Percentiles rank a stretch among this genome's conserved stretches.
phyloP scores from a whole-genome alignment of 2,113 vertebrate genomes.

The Perca fluviatilis region DNA sequence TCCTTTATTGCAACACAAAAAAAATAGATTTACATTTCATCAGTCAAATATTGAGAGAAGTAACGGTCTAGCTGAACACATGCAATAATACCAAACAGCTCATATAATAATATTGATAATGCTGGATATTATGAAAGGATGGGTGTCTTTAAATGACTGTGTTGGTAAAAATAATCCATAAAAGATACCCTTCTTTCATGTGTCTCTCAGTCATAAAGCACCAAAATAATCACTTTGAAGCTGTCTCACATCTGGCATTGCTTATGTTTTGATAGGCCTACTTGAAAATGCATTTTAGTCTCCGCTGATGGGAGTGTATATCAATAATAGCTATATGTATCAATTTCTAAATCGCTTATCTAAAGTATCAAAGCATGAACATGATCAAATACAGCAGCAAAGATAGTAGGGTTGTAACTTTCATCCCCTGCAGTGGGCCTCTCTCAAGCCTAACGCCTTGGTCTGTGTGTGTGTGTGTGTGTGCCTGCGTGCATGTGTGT shows the following conservation, averaged over 20 bases:
- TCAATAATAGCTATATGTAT: conserved; percentile 12
- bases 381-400: neutral
- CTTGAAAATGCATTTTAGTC: conserved; percentile 38
- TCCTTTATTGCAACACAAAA: conserved; percentile 28
- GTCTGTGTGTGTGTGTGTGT: conserved; percentile 16
- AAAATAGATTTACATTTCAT: conserved; percentile 1
- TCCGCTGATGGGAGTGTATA: conserved; percentile 2
- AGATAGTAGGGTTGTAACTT: conserved; percentile 8
- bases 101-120: conserved; percentile 1
- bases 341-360: conserved; percentile 16
- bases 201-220: conserved; percentile 42
- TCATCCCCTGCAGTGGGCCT: conserved; percentile 43
- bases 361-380: neutral
- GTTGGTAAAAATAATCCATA: conserved; percentile 1
- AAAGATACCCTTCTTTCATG: conserved; percentile 31
- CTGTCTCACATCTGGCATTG: conserved; percentile 48
- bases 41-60: conserved; percentile 7
- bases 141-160: conserved; percentile 36
- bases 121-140: neutral
- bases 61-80: neutral
- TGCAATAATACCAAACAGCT: conserved; percentile 13
- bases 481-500: neutral
- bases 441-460: conserved; percentile 9
- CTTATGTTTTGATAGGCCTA: conserved; percentile 41
- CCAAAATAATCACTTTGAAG: conserved; percentile 61